Evolutionary conservation across 2,888 invertebrate species (phyloP), one percentile per base, ranked within the genome.

Genomic region (Lasioglossum leucozonium): DNA sequence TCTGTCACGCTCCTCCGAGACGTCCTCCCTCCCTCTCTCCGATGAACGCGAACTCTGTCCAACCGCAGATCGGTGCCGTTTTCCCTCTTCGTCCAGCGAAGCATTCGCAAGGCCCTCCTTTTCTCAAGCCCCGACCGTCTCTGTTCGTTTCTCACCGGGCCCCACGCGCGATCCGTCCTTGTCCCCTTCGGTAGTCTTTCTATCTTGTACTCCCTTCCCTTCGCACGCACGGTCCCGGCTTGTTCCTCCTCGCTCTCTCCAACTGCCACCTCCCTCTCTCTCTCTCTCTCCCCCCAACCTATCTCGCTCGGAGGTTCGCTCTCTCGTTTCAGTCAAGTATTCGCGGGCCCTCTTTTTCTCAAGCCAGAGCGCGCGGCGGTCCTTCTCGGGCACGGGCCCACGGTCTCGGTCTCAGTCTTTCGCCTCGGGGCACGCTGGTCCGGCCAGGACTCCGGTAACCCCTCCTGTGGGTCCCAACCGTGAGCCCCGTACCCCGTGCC

Each of bases 321-420:
- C 87, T 82, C 84, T 79, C 82, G 79, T 87, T 85, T 87, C 67
- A 78, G 77, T 74, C 77, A 81, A 84, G 62, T 84, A 85, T 83
- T 85, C 82, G 67, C 78, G 26, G 72, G 72, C 82, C 81, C 72
- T 74, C 77, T 69, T 80, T 82, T 78, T 78, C 80, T 77, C 58
- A 62, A 26, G 62, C 22, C 18, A 30, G n/a, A 42, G 55, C 10
- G 37, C 6, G 10, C 58, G 10, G 22, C 40, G 26, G 16, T 58
- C 58, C 58, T 62, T 42, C 13, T 40, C 65, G 65, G 18, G 2
- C 65, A 18, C 34, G 65, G 65, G 13, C 58, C 30, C 22, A n/a
- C 69, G 18, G 58, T 42, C 55, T 74, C 47, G 72, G 67, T 83
- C 81, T 75, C 78, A 65, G 65, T 78, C 85, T 87, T 22, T 85